Base-by-base conservation (phyloP, 2,797 vertebrate genomes). In the Melanotaenia parkinsoni region DNA sequence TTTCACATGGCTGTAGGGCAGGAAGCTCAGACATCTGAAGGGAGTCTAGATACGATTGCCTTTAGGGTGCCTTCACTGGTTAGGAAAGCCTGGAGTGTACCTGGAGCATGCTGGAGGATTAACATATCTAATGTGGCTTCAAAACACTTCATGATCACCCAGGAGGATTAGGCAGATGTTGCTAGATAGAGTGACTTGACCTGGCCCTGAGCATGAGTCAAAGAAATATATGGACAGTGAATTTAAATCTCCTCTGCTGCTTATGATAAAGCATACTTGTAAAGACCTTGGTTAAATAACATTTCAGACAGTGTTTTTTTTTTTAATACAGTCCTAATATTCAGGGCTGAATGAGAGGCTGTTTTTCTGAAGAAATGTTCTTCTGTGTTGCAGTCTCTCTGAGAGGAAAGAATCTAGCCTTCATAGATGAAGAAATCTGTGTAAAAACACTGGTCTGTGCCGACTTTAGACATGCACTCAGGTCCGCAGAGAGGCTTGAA, bases 401-500 rank as follows among this genome's bases (percentile, higher is more conserved):
- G 58, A 10, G 11, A 70, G 33, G 24, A 70, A 33, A 59, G 37
- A 47, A 26, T 58, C 13, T 0, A 22, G 0, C 45, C 30, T 43
- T 66, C 38, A 38, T 14, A 47, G 64, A 67, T 73, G 56, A 58
- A 59, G 54, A 51, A 37, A 70, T 47, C 22, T 51, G 24, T 54
- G 28, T 51, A 67, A 63, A 61, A 71, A 5, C 11, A 30, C 56
- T 28, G 8, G 9, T 54, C 43, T 59, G 38, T 28, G 70, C 69
- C 64, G 56, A 66, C 63, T 59, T 71, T 10, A 20, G 60, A 8
- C 50, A 67, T 37, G 28, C 12, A 61, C 28, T 3, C 8, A 74
- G 32, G 51, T 72, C 75, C 56, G 51, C 22, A 20, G 50, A 28
- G 58, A 72, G 56, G 66, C 38, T 22, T 54, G 47, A 72, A 72